Conservation (phyloP, 1,140 invertebrate species). For the Aporrectodea caliginosa region DNA sequence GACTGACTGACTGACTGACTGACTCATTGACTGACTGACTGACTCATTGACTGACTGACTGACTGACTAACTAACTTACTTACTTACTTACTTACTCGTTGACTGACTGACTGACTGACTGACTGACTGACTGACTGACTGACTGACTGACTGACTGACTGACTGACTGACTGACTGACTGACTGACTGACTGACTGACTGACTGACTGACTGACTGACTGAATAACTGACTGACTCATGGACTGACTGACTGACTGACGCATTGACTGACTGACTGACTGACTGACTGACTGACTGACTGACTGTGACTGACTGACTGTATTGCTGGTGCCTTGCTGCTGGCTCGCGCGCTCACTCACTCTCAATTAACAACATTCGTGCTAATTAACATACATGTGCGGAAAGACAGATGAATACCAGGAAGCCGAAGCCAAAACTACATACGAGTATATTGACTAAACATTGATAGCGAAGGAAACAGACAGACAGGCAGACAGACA, state of each 20-base stretch:
- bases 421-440: too few relatives aligned
- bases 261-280: not conserved
- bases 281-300: not conserved
- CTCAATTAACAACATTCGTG: too few relatives aligned
- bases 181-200: not conserved
- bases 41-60: not conserved
- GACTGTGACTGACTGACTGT: too few relatives aligned
- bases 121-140: slow-evolving; percentile 1
- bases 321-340: too few relatives aligned
- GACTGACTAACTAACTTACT: not conserved
- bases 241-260: not conserved
- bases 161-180: slow-evolving; percentile 1
- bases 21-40: not conserved
- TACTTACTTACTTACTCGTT: not conserved
- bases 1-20: slow-evolving; percentile 1
- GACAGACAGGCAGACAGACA: too few relatives aligned
- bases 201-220: not conserved
- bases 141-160: slow-evolving; percentile 1
- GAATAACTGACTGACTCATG: not conserved
- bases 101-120: slow-evolving; percentile 1
- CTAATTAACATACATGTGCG: too few relatives aligned
- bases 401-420: too few relatives aligned
- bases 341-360: too few relatives aligned
- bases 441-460: too few relatives aligned
- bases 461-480: too few relatives aligned